Evolutionary conservation across 2,888 invertebrate species (phyloP).

Genomic region (Arrhopalites spinosus): DNA sequence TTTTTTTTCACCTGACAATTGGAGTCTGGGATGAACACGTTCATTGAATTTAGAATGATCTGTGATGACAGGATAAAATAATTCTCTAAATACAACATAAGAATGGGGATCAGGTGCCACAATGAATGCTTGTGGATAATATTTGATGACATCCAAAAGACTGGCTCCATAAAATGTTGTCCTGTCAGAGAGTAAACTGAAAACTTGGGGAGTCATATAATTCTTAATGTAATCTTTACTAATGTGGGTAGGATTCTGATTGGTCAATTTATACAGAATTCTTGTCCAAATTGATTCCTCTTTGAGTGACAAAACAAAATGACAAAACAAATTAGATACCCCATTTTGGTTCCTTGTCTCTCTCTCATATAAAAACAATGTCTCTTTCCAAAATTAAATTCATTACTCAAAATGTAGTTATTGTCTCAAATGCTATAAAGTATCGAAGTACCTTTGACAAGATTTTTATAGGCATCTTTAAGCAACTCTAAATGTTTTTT

Average conservation of each 20-base stretch:
- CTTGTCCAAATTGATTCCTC: slow-evolving; percentile 48
- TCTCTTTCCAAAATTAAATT: too few relatives aligned
- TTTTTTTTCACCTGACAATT: neutral
- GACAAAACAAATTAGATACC: too few relatives aligned
- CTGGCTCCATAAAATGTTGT: slow-evolving; percentile 83
- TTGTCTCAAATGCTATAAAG: too few relatives aligned
- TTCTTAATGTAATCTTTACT: slow-evolving; percentile 65
- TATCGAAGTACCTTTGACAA: too few relatives aligned
- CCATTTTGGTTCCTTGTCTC: too few relatives aligned
- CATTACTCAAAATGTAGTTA: too few relatives aligned
- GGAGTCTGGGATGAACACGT: slow-evolving; percentile 27
- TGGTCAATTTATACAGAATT: slow-evolving; percentile 46
- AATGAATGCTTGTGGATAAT: slow-evolving; percentile 51
- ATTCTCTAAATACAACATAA: slow-evolving; percentile 80
- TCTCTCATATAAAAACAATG: too few relatives aligned
- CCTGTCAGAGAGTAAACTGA: slow-evolving; percentile 74
- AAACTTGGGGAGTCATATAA: slow-evolving; percentile 74
- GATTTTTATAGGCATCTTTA: slow-evolving; percentile 41
- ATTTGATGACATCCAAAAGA: slow-evolving; percentile 82
- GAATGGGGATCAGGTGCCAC: slow-evolving; percentile 81
- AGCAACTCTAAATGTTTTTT: slow-evolving; percentile 38
- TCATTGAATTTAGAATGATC: slow-evolving; percentile 62
- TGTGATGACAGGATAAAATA: slow-evolving; percentile 80
- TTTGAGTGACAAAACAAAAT: too few relatives aligned
- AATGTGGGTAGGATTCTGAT: slow-evolving; percentile 57